Evolutionary conservation across 1,140 invertebrate species (phyloP), one percentile per base, ranked within the genome.

Genomic region (Heliconius nattereri): DNA sequence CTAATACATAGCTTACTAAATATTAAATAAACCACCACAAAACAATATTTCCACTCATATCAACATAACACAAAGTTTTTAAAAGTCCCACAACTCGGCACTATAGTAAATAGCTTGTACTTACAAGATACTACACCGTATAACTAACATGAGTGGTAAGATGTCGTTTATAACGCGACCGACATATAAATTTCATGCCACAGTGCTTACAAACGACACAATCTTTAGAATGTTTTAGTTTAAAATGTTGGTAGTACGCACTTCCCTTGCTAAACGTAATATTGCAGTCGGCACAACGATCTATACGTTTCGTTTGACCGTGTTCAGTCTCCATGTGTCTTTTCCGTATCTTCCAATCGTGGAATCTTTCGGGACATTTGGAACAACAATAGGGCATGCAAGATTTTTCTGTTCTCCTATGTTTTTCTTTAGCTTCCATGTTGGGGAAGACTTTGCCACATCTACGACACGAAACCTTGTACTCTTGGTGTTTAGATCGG

Each of bases 331-430:
- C 89, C 92, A 94, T 88, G 52, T 94, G 92, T 1, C 85, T 84
- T 72, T 89, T 88, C 45, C 89, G 83, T 0, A 84, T 77, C 73
- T 90, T 91, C 82, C 87, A 92, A 78, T 91, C 91, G 7, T 90
- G 73, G 75, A 94, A 94, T 20, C 92, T 78, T 77, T 93, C 91
- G 29, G 86, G 82, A 72, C 92, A 94, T 76, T 92, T 90, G 0
- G 84, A 84, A 79, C 92, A 94, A 23, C 86, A 87, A 80, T 94
- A 94, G 6, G 90, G 86, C 90, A 92, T 89, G 71, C 92, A 94
- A 2, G 86, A 86, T 54, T 92, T 94, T 60, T 90, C 90, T 0
- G 85, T 86, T 3, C 89, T 77, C 1, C 88, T 78, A 76, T 94
- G 92, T 32, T 84, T 86, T 76, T 92, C 88, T 75, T 92, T 94